Conservation (phyloP, 2,797 vertebrate genomes). For the Lindbergichthys nudifrons region DNA sequence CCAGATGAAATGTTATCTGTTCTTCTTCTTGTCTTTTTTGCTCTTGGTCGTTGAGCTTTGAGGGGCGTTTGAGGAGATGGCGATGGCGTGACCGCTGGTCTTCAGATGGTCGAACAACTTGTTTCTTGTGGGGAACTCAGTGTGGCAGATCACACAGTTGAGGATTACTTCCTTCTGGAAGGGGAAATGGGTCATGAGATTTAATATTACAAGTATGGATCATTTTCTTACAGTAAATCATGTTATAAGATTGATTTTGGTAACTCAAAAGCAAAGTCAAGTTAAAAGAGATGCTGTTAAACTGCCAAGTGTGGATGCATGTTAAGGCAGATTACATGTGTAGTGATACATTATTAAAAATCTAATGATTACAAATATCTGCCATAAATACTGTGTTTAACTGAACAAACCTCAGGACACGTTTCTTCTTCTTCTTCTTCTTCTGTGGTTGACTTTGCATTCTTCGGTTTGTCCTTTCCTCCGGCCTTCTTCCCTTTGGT, state of each 20-base stretch:
- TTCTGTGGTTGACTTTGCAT: constrained; percentile 66
- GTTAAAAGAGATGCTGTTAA: neutral
- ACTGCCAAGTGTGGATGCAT: neutral
- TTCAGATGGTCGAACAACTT: constrained; percentile 97
- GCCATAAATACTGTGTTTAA: neutral
- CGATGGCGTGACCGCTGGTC: constrained; percentile 89
- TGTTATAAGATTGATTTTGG: neutral
- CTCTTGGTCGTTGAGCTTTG: constrained; percentile 72
- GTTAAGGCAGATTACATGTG: neutral
- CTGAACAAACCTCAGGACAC: constrained; percentile 78
- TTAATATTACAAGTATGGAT: neutral
- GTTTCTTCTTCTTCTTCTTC: constrained; percentile 82
- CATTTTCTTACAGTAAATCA: neutral
- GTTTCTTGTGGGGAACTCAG: constrained; percentile 92
- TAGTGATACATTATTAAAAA: neutral
- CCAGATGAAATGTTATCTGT: constrained; percentile 82
- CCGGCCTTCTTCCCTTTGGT: constrained; percentile 88
- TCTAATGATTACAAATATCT: neutral
- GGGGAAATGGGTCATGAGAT: neutral
- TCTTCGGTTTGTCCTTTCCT: constrained; percentile 88
- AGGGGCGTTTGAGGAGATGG: constrained; percentile 69
- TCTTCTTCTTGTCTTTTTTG: constrained; percentile 93
- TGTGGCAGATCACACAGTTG: constrained; percentile 88
- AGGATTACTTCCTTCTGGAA: constrained; percentile 84
- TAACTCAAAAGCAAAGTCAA: neutral